Evolutionary conservation across 30 jellyfish, hydroid and myxozoan genomes (phyloP).

Genomic region (Cassiopea andromeda): DNA sequence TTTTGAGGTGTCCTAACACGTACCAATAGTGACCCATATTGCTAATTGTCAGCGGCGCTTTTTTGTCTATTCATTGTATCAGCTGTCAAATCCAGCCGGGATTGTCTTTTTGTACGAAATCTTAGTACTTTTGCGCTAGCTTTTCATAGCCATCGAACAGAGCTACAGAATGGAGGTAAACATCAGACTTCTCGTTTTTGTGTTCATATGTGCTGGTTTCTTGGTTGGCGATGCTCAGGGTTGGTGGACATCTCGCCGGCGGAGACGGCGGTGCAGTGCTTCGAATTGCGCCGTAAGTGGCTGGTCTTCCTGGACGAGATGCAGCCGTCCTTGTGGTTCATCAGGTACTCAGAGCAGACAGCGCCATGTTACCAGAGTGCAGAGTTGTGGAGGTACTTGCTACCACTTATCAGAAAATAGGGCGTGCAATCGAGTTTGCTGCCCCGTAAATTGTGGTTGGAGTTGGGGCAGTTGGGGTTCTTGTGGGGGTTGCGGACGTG

Average conservation of each 20-base stretch:
- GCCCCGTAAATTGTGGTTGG: slow-evolving; percentile 77
- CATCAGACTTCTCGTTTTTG: background rate
- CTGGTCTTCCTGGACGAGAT: slow-evolving; percentile 50
- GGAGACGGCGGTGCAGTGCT: slow-evolving; percentile 58
- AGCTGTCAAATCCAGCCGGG: background rate
- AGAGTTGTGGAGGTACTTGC: slow-evolving; percentile 65
- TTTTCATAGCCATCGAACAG: background rate
- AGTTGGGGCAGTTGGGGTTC: slow-evolving; percentile 41
- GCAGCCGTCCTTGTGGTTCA: slow-evolving; percentile 63
- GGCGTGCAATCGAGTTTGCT: slow-evolving; percentile 79
- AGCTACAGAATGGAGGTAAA: background rate
- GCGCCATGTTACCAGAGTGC: slow-evolving; percentile 57
- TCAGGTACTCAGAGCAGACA: slow-evolving; percentile 42
- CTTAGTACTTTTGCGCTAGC: too few species aligned
- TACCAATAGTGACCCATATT: background rate
- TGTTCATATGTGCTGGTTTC: background rate
- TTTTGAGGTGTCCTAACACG: too few species aligned
- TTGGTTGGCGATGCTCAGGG: slow-evolving; percentile 19
- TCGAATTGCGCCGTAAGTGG: slow-evolving; percentile 40
- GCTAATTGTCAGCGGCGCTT: background rate
- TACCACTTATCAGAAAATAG: slow-evolving; percentile 36
- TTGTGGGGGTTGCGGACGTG: slow-evolving; percentile 52
- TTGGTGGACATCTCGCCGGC: slow-evolving; percentile 53
- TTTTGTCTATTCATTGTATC: background rate
- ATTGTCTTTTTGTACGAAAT: background rate